These are phyloP conservation scores for Aix galericulata DNA, from an alignment of 2,113 vertebrate genomes.

Conservation along the genomic window DNA sequence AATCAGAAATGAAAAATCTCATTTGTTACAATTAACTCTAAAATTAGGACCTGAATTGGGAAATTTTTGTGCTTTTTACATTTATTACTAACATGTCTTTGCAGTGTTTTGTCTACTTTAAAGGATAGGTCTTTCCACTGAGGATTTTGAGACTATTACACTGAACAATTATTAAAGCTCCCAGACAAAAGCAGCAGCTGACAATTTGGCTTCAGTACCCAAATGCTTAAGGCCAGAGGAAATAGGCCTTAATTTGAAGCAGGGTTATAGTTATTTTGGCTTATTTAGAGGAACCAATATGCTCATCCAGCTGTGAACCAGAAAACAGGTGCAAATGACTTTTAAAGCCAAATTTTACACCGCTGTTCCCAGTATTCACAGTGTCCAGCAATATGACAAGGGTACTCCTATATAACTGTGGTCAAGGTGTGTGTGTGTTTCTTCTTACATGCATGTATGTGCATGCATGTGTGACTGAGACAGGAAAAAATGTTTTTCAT, in stretches of 20 bases:
- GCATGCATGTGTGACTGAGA: rapidly evolving
- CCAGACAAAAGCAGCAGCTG: background rate
- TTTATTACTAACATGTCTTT: background rate
- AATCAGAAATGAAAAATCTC: background rate
- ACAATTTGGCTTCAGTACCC: background rate
- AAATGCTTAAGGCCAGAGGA: background rate
- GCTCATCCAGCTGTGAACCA: background rate
- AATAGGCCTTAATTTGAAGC: background rate
- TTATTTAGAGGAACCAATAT: background rate
- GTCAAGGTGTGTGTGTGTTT: background rate
- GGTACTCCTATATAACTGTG: background rate
- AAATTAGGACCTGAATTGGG: background rate
- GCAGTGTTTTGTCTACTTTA: background rate
- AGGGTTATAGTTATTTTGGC: background rate
- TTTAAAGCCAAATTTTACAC: background rate
- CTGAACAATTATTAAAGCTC: background rate
- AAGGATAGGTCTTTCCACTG: background rate
- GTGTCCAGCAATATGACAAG: background rate
- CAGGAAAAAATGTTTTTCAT: background rate
- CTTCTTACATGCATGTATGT: background rate
- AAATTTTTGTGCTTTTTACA: background rate
- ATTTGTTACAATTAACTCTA: background rate
- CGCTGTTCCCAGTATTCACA: background rate
- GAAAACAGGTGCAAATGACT: background rate
- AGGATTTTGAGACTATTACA: background rate